Conservation (phyloP, 2,113 vertebrate species). For the Xiphophorus maculatus region DNA sequence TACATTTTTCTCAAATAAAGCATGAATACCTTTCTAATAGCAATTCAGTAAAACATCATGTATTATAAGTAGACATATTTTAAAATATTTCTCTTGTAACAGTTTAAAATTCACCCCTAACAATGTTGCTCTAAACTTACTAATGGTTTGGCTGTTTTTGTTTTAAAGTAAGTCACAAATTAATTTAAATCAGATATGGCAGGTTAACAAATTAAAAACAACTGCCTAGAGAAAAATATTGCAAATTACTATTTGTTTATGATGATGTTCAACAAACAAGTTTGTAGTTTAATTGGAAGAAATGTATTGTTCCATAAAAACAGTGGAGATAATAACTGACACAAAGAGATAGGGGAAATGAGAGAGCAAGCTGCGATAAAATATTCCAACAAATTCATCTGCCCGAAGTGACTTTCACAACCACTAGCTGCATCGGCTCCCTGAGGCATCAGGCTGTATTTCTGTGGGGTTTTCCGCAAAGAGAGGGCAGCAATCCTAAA, state of each 20-base stretch:
- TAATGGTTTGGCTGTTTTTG: background rate
- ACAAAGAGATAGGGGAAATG: constrained; percentile 1
- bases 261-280: background rate
- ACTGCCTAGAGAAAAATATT: background rate
- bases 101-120: background rate
- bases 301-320: constrained; percentile 6
- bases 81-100: too few species aligned
- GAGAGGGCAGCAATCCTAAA: constrained; percentile 39
- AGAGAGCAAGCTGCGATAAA: constrained; percentile 6
- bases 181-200: constrained; percentile 2
- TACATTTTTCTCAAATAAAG: too few species aligned
- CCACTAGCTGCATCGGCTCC: constrained; percentile 33
- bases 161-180: constrained; percentile 1
- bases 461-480: constrained; percentile 48
- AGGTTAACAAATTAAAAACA: constrained; percentile 15
- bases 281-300: constrained; percentile 5
- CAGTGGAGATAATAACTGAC: constrained; percentile 6
- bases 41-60: background rate
- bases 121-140: background rate
- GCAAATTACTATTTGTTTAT: constrained; percentile 11
- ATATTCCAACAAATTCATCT: constrained; percentile 29
- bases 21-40: background rate
- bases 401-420: constrained; percentile 35
- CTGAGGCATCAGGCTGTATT: constrained; percentile 46
- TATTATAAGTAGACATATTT: too few species aligned